Percentiles rank a stretch among this genome's conserved stretches.
phyloP scores from a whole-genome alignment of 1,140 invertebrate species.

The Riptortus pedestris region DNA sequence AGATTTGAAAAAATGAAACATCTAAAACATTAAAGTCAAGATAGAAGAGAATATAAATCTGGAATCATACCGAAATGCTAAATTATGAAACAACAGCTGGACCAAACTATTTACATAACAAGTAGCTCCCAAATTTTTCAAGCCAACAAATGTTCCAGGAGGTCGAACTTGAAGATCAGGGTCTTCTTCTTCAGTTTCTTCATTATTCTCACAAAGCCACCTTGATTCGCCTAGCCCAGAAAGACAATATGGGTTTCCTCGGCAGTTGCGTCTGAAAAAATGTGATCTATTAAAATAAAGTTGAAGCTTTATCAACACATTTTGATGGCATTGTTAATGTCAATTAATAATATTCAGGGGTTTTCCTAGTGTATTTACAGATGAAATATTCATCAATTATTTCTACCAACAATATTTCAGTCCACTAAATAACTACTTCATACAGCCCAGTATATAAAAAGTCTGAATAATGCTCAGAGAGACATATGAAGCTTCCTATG shows the following conservation, averaged over 20 bases:
- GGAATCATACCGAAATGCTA: constrained; percentile 43
- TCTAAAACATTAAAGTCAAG: neutral
- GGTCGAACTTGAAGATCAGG: constrained; percentile 42
- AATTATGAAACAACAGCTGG: constrained; percentile 64
- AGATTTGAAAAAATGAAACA: constrained; percentile 9
- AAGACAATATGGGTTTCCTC: constrained; percentile 54
- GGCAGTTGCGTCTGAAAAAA: constrained; percentile 49
- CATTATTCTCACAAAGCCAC: constrained; percentile 38
- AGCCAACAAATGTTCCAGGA: constrained; percentile 46
- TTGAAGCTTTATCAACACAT: constrained; percentile 39
- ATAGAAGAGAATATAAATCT: too few relatives aligned
- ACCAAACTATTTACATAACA: constrained; percentile 65
- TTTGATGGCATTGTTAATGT: neutral
- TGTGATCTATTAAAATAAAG: constrained; percentile 32
- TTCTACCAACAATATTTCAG: too few relatives aligned
- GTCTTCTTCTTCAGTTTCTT: constrained; percentile 42
- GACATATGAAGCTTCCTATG: too few relatives aligned
- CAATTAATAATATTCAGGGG: neutral
- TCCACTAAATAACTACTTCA: too few relatives aligned
- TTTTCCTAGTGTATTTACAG: neutral
- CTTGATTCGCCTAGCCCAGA: constrained; percentile 49
- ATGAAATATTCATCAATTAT: neutral
- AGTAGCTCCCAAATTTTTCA: constrained; percentile 61
- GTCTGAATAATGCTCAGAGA: too few relatives aligned
- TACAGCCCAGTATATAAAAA: too few relatives aligned